These are phyloP conservation scores for Pammene aurita DNA, from an alignment of 2,888 invertebrate genomes.

Conservation along the genomic window DNA sequence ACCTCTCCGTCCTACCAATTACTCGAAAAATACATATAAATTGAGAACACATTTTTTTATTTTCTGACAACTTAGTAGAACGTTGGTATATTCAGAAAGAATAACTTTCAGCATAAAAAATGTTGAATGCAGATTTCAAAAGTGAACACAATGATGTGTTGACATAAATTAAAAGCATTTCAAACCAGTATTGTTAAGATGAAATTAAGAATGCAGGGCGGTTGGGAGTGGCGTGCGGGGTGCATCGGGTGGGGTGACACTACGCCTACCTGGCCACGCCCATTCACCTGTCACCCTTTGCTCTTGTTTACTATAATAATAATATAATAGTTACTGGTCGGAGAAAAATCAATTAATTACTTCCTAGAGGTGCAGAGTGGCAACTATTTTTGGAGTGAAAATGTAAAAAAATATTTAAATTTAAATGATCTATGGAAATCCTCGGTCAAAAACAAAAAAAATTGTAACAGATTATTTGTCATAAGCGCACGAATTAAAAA, in stretches of 20 bases:
- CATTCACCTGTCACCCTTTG: constrained; percentile 36
- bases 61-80: too few species aligned
- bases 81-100: too few species aligned
- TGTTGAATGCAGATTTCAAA: not conserved
- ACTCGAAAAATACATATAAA: too few species aligned
- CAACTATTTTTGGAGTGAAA: too few species aligned
- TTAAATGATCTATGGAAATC: too few species aligned
- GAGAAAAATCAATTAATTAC: not conserved
- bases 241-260: constrained; percentile 31
- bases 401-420: too few species aligned
- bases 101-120: not conserved
- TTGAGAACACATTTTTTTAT: too few species aligned
- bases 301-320: constrained; percentile 5
- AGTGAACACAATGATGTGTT: not conserved
- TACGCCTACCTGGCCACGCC: constrained; percentile 34
- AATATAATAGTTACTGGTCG: not conserved
- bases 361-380: too few species aligned
- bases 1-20: too few species aligned
- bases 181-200: constrained; percentile 24
- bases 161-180: constrained; percentile 20
- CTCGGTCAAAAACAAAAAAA: too few species aligned
- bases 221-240: constrained; percentile 30
- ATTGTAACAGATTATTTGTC: too few species aligned
- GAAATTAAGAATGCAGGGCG: constrained; percentile 24
- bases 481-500: too few species aligned